These are phyloP conservation scores for Alentia gelatinosa DNA, from an alignment of 2,888 invertebrate genomes.

Conservation along the genomic window DNA sequence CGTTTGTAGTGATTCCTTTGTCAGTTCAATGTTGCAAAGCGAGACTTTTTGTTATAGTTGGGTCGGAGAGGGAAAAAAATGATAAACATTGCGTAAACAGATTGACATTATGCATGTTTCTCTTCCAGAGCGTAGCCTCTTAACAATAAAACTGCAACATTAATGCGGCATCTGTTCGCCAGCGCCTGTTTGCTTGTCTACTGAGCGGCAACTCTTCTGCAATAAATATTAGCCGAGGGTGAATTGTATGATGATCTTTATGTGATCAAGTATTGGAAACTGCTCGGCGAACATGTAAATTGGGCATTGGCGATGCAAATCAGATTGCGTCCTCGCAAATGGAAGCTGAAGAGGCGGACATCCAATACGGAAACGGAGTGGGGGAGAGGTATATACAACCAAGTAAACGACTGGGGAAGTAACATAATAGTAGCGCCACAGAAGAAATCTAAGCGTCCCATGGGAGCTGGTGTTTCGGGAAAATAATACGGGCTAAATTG, in stretches of 20 bases:
- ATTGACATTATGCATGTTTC: background rate
- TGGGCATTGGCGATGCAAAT: constrained; percentile 45
- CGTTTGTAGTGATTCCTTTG: no score
- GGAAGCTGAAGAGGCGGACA: constrained; percentile 16
- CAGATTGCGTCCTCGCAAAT: constrained; percentile 30
- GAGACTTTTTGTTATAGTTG: no score
- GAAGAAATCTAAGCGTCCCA: constrained; percentile 24
- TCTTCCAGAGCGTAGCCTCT: background rate
- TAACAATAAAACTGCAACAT: constrained; percentile 30
- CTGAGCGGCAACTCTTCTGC: background rate
- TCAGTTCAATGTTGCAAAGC: no score
- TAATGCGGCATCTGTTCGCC: constrained; percentile 30
- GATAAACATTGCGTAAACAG: background rate
- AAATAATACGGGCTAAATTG: constrained; percentile 44
- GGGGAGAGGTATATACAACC: background rate
- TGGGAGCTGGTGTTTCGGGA: constrained; percentile 31
- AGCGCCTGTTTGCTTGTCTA: background rate
- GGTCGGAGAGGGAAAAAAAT: no score
- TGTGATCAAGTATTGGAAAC: constrained; percentile 28
- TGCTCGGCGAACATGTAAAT: constrained; percentile 28
- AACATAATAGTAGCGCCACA: background rate
- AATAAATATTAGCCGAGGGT: constrained; percentile 9
- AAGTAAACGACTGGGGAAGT: background rate
- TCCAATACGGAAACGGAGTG: background rate
- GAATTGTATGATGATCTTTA: constrained; percentile 39